Conservation (phyloP, 2,888 invertebrate species). For the Heliconius erato region DNA sequence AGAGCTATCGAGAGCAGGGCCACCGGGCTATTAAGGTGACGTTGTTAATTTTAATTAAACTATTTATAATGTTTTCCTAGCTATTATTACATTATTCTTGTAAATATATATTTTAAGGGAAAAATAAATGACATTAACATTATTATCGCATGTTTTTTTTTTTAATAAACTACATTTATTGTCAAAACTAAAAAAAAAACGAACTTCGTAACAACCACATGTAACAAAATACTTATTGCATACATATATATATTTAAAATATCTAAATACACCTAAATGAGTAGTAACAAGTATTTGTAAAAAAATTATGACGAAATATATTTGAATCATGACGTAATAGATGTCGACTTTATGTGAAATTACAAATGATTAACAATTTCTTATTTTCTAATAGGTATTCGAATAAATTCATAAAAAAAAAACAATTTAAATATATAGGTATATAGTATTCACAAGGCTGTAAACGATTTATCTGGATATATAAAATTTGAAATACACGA, state of each 20-base stretch:
- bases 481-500: constrained; percentile 62
- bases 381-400: neutral
- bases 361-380: neutral
- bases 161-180: neutral
- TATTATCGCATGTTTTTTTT: too few species aligned
- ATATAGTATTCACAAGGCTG: constrained; percentile 36
- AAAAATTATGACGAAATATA: too few species aligned
- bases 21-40: constrained; percentile 79
- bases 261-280: neutral
- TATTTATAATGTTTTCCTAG: constrained; percentile 25
- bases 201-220: neutral
- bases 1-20: constrained; percentile 85
- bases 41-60: constrained; percentile 68
- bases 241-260: neutral
- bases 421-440: neutral
- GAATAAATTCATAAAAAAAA: neutral
- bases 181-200: neutral
- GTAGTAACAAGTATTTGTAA: neutral
- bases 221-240: neutral
- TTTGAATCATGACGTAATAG: too few species aligned
- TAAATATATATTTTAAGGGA: neutral
- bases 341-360: neutral
- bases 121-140: too few species aligned
- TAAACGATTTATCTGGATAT: constrained; percentile 48
- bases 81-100: neutral